phyloP scores from a whole-genome alignment of 2,888 invertebrate genomes.

The Teleogryllus oceanicus region DNA sequence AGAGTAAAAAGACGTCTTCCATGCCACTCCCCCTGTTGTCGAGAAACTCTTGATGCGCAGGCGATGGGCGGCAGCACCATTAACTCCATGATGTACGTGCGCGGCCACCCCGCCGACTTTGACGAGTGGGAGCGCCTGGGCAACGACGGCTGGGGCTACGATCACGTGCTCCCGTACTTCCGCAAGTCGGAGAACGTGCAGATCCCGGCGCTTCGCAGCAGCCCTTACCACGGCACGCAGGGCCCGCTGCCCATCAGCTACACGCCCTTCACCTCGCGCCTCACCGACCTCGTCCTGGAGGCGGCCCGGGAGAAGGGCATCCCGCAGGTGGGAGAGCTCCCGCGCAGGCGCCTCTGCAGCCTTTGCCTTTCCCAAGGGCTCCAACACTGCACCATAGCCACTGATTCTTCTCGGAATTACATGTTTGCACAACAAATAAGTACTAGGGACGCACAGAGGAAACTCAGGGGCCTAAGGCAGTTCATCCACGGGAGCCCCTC shows the following conservation, averaged over 20 bases:
- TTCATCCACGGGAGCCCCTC: too few species aligned
- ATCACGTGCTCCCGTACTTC: conserved; percentile 67
- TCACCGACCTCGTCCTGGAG: conserved; percentile 58
- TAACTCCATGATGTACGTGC: conserved; percentile 65
- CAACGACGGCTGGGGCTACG: conserved; percentile 61
- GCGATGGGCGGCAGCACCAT: conserved; percentile 67
- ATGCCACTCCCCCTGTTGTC: not conserved
- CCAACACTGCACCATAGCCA: too few species aligned
- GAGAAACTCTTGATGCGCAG: conserved; percentile 43
- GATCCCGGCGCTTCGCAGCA: conserved; percentile 50
- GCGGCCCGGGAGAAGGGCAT: not conserved
- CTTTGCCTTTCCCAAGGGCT: too few species aligned
- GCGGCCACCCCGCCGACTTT: conserved; percentile 60
- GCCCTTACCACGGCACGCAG: conserved; percentile 56
- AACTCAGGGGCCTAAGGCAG: too few species aligned
- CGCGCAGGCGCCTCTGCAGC: too few species aligned
- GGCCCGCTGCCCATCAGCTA: conserved; percentile 64
- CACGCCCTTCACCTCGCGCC: conserved; percentile 64
- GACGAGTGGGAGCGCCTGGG: conserved; percentile 62
- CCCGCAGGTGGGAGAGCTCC: too few species aligned
- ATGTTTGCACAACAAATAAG: too few species aligned
- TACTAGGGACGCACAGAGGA: too few species aligned
- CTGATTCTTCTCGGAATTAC: too few species aligned
- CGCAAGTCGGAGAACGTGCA: conserved; percentile 61
- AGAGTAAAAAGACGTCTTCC: too few species aligned